A percentile compares a stretch with the other conserved stretches of the same genome.
Conservation (phyloP, 23 tunicate species). For the Clavelina lepadiformis region DNA sequence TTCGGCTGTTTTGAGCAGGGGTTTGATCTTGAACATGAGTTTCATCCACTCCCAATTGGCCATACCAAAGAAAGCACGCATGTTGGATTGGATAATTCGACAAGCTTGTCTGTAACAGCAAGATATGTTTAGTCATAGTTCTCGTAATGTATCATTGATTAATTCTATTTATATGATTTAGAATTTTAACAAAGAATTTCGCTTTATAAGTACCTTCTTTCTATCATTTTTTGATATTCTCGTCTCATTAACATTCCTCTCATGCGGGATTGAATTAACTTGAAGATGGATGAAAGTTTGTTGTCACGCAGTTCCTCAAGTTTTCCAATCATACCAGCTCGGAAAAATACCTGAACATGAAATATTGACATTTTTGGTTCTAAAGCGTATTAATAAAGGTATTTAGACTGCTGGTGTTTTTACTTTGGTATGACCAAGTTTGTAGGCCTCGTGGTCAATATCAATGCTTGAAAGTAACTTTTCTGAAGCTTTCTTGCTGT, state of each 20-base stretch:
- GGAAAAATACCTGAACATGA: conserved; percentile 90
- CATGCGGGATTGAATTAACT: conserved; percentile 74
- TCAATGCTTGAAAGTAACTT: conserved; percentile 79
- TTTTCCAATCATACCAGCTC: conserved; percentile 93
- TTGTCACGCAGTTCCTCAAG: conserved; percentile 96
- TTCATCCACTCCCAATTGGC: conserved; percentile 98
- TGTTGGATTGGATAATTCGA: conserved; percentile 79
- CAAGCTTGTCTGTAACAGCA: conserved; percentile 66
- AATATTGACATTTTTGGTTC: no score
- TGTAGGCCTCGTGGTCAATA: conserved; percentile 79
- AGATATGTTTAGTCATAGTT: neutral
- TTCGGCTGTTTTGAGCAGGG: conserved; percentile 91
- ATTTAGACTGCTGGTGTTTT: no score
- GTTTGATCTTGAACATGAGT: conserved; percentile 93
- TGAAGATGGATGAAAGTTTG: conserved; percentile 75
- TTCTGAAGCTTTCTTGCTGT: conserved; percentile 98
- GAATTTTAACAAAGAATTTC: neutral
- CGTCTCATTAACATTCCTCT: conserved; percentile 81
- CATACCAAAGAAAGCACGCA: conserved; percentile 83
- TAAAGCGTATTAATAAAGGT: no score
- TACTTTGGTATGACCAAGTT: conserved; percentile 97
- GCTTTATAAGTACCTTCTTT: conserved; percentile 54
- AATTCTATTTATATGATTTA: no score
- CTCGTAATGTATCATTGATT: no score
- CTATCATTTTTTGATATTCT: conserved; percentile 90